Base-by-base conservation (phyloP, 2,888 invertebrate species). In the Linhomoeus sp. region DNA sequence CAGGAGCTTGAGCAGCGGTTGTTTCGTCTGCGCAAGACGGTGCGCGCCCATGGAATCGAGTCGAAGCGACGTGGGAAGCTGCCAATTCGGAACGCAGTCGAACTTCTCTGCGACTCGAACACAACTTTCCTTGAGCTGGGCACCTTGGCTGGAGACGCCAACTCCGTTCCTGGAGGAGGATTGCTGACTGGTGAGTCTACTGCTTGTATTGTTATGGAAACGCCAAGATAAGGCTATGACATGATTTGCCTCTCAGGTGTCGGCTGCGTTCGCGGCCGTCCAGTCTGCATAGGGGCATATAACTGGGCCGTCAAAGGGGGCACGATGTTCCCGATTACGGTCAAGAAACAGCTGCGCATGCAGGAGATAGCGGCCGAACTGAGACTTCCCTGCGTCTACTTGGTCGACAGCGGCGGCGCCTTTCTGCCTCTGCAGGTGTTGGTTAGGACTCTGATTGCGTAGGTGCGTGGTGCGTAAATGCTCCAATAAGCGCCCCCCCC, bases 261-360 rank as follows among this genome's bases (percentile, higher is more conserved):
- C 9, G 43, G 33, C 3, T 3, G 17, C 3, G 23, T 43, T 15
- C 2, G 2, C 12, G 35, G 35, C 12, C 33, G 43, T 2, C 19
- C 19, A n/a, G 3, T 3, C 50, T 53, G 70, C 56, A 57, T 71
- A 9, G 51, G 64, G 29, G 68, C 67, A 12, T 70, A 67, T 58
- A 71, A 72, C 61, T 70, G 68, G 1, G 69, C 70, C 22, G 66
- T 72, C 2, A 71, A 72, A 56, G 72, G 67, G 3, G 72, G 72
- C 7, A 66, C 70, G 12, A 62, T 67, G 24, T 72, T 61, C 56
- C 72, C 72, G 7, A 43, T 43, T 14, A 23, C 35, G 12, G 14
- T 43, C 22, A 19, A 19, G 3, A 43, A 43, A 2, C 64, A 66
- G 45, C 56, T 69, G 12, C n/a, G n/a, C n/a, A n/a, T n/a, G n/a